Conservation (phyloP, 2,888 invertebrate species). For the Nezara viridula region DNA sequence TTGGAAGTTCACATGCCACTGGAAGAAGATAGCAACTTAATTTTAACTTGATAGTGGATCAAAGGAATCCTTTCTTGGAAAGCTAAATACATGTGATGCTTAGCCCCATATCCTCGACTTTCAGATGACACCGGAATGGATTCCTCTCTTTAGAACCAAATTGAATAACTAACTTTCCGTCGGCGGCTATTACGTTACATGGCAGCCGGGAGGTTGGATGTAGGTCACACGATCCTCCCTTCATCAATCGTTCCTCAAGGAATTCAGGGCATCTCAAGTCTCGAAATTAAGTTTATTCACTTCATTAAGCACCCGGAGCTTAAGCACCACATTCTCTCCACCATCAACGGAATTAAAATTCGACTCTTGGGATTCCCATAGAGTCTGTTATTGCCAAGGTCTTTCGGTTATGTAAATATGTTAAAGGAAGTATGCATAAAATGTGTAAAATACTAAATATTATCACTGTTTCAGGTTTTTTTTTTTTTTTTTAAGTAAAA, state of each 20-base stretch:
- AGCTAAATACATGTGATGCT: background rate
- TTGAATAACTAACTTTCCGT: constrained; percentile 18
- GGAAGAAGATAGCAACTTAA: background rate
- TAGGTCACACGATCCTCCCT: constrained; percentile 12
- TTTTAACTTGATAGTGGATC: background rate
- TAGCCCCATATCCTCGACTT: background rate
- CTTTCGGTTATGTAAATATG: background rate
- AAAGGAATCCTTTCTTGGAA: background rate
- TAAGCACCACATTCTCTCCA: background rate
- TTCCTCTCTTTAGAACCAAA: background rate
- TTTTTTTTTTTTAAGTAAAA: no score
- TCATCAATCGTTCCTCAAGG: background rate
- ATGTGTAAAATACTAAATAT: no score
- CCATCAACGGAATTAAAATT: background rate
- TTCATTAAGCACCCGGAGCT: background rate
- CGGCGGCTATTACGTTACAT: background rate
- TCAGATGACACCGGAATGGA: background rate
- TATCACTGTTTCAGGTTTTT: no score
- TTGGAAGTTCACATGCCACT: background rate
- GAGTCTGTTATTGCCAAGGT: background rate
- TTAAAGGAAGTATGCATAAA: background rate
- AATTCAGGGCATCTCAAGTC: background rate
- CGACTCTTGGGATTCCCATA: background rate
- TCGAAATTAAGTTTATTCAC: constrained; percentile 16
- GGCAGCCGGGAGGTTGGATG: background rate